Percentiles rank a stretch among this genome's conserved stretches.
phyloP scores from a whole-genome alignment of 53 echinoderm and acorn worm species.

The Pentamera pediparva region DNA sequence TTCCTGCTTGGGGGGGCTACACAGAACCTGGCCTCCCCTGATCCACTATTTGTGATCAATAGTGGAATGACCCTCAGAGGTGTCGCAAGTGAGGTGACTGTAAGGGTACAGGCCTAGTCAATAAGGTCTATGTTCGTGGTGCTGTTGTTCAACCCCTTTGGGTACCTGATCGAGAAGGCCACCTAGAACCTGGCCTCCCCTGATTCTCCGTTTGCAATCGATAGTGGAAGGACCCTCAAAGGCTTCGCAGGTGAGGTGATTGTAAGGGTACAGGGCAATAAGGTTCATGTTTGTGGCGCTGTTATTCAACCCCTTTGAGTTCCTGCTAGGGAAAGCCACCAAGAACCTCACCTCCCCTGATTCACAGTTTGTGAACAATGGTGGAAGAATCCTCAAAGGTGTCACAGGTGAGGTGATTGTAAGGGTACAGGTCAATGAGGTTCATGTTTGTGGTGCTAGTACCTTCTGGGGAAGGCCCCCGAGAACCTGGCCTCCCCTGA shows the following conservation, averaged over 20 bases:
- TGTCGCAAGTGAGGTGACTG: conserved; percentile 54
- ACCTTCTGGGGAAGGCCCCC: conserved; percentile 54
- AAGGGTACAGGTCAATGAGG: no score
- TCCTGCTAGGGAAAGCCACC: no score
- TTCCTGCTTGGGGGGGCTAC: conserved; percentile 60
- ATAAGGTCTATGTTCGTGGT: conserved; percentile 98
- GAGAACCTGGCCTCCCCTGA: conserved; percentile 28
- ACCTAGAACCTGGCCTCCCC: conserved; percentile 25
- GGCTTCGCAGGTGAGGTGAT: conserved; percentile 56
- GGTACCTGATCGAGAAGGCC: conserved; percentile 62
- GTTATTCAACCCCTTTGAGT: no score
- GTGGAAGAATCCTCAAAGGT: no score
- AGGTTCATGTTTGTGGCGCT: no score
- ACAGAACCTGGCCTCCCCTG: conserved; percentile 24
- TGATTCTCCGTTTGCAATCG: background rate
- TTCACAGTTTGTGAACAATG: no score
- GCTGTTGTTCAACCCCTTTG: conserved; percentile 87
- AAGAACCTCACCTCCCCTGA: no score
- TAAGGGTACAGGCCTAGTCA: no score
- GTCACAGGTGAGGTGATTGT: no score
- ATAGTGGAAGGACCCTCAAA: conserved; percentile 37
- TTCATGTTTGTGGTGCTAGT: conserved; percentile 92
- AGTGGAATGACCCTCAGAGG: conserved; percentile 44
- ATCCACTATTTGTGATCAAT: background rate
- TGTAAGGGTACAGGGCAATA: no score